phyloP scores from a whole-genome alignment of 2,797 vertebrate genomes.

The Numenius phaeopus region DNA sequence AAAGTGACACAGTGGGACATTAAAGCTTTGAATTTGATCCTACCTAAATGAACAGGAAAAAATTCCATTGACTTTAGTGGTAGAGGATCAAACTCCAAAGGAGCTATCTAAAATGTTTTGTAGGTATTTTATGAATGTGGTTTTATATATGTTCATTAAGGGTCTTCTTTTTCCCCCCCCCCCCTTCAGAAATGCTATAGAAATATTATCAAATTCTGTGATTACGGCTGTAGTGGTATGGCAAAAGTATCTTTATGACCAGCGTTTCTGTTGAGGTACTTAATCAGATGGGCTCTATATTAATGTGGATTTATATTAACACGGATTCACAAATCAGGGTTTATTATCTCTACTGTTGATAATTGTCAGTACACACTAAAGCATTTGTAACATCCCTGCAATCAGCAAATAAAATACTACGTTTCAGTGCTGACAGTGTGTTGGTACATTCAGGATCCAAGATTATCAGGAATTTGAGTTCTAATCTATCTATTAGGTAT shows the following conservation, averaged over 20 bases:
- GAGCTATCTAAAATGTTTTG: not conserved
- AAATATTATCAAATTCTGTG: not conserved
- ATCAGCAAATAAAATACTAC: not conserved
- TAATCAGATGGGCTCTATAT: not conserved
- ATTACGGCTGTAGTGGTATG: not conserved
- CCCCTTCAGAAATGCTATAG: not conserved
- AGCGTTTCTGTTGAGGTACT: not conserved
- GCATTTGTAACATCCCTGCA: not conserved
- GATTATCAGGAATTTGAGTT: not conserved
- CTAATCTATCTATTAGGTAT: not conserved
- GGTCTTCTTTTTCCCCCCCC: not conserved
- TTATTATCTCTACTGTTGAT: not conserved
- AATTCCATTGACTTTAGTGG: not conserved
- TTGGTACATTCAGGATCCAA: not conserved
- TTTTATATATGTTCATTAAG: slow-evolving; percentile 19
- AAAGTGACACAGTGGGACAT: slow-evolving; percentile 57
- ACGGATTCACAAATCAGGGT: not conserved
- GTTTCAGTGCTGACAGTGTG: accelerated
- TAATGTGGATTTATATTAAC: not conserved
- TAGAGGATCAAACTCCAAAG: slow-evolving; percentile 11
- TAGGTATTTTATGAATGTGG: not conserved
- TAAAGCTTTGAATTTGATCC: slow-evolving; percentile 51
- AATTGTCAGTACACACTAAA: not conserved
- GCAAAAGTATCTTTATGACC: not conserved
- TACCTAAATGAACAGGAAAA: slow-evolving; percentile 49